A percentile compares a stretch with the other conserved stretches of the same genome.
Conservation (phyloP, 2,797 vertebrate genomes). For the Helicolenus hilgendorfi region DNA sequence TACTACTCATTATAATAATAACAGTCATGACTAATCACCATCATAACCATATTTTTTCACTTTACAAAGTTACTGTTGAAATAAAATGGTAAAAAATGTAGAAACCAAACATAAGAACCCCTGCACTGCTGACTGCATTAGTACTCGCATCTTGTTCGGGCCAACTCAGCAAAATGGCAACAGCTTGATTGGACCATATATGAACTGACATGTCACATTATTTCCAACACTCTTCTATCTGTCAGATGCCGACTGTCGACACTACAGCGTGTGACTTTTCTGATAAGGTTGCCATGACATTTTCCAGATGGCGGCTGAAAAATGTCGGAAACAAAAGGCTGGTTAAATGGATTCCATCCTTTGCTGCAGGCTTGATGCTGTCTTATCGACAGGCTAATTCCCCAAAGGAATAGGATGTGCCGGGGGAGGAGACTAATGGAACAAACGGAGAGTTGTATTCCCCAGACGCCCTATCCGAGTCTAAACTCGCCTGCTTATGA, state of each 20-base stretch:
- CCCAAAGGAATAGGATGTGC: conserved; percentile 81
- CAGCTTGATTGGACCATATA: conserved; percentile 54
- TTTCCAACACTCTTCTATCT: conserved; percentile 47
- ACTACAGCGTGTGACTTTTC: conserved; percentile 57
- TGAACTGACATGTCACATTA: conserved; percentile 68
- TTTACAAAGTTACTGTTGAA: neutral
- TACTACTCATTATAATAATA: neutral
- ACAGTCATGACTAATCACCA: neutral
- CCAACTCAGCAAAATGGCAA: conserved; percentile 57
- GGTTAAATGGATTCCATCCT: conserved; percentile 80
- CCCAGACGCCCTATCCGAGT: conserved; percentile 35
- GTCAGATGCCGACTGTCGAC: conserved; percentile 56
- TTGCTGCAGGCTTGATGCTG: conserved; percentile 69
- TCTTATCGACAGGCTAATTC: conserved; percentile 87
- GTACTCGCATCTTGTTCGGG: conserved; percentile 25
- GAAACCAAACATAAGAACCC: neutral
- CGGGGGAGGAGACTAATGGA: conserved; percentile 78
- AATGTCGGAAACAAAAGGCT: conserved; percentile 83
- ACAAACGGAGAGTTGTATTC: conserved; percentile 69
- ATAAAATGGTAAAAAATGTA: neutral
- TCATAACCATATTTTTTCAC: neutral
- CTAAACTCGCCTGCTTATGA: conserved; percentile 21
- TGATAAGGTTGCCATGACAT: conserved; percentile 85
- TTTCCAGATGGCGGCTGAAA: conserved; percentile 78
- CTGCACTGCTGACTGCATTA: conserved; percentile 7